Evolutionary conservation across 2,888 invertebrate species (phyloP).

Genomic region (Tipula confusa): DNA sequence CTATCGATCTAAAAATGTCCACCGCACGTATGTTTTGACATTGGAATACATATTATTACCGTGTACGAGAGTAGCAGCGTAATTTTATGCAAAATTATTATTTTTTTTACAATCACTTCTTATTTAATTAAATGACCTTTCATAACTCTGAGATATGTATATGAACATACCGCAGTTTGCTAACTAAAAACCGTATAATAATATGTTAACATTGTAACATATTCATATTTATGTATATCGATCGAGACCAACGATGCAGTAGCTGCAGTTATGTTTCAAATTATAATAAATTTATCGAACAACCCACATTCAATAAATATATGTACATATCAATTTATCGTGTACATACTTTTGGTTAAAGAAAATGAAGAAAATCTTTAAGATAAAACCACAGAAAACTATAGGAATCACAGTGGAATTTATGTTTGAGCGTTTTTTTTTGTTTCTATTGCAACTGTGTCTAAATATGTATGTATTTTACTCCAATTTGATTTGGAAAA

Average conservation of each 20-base stretch:
- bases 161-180: not conserved
- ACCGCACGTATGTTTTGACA: slow-evolving; percentile 3
- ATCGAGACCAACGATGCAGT: not conserved
- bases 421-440: not conserved
- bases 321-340: not conserved
- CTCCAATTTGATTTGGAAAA: too few species aligned
- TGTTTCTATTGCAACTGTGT: too few species aligned
- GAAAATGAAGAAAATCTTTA: not conserved
- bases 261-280: not conserved
- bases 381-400: too few species aligned
- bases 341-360: not conserved
- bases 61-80: not conserved
- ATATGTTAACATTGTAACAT: not conserved
- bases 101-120: not conserved
- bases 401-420: not conserved
- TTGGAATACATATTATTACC: not conserved
- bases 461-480: too few species aligned
- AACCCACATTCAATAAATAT: not conserved
- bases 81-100: not conserved
- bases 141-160: not conserved
- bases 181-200: not conserved
- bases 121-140: slow-evolving; percentile 20
- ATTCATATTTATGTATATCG: not conserved
- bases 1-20: slow-evolving; percentile 1
- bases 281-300: not conserved